Evolutionary conservation across 2,797 vertebrate species (phyloP), one percentile per base, ranked within the genome.

Genomic region (Falco peregrinus): DNA sequence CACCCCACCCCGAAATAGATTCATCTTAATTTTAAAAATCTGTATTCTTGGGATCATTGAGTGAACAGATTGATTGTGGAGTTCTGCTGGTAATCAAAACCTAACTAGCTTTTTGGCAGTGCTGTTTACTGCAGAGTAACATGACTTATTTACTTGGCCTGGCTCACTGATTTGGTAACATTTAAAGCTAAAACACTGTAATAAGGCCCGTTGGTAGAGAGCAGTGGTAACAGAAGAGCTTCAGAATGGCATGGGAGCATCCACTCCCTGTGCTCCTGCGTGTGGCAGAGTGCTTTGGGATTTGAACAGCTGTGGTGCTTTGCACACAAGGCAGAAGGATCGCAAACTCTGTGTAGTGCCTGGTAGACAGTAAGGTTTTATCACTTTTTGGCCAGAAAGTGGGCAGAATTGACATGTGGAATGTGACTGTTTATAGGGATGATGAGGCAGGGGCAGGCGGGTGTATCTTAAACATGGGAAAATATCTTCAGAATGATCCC

Each of bases 11-110:
- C 33, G 15, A 96, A 98, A 96, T 39, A 92, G 95, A 97, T 91
- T 96, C 73, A 63, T 94, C 88, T 93, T 94, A 88, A 96, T 98
- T 97, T 97, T 97, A 59, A 84, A 97, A 97, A 93, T 92, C 86
- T 95, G 95, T 89, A 76, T 97, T 97, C 90, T 95, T 94, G 91
- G 96, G 96, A 81, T 98, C 96, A 69, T 87, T 95, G 87, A 94
- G 96, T 16, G 93, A 97, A 97, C 96, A 93, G 86, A 94, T 98
- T 97, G 93, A 93, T 96, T 1, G 60, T 95, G 95, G 96, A 88
- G 81, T 95, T 96, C 84, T 92, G 95, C 89, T 96, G 93, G 95
- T 97, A 94, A 96, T 97, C 92, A 96, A 96, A 96, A 95, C 79
- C 94, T 97, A 96, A 95, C 93, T 95, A 93, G 95, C 91, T 95